These are phyloP conservation scores for Noturus placidus DNA, from an alignment of 2,113 vertebrate species.

Conservation along the genomic window DNA sequence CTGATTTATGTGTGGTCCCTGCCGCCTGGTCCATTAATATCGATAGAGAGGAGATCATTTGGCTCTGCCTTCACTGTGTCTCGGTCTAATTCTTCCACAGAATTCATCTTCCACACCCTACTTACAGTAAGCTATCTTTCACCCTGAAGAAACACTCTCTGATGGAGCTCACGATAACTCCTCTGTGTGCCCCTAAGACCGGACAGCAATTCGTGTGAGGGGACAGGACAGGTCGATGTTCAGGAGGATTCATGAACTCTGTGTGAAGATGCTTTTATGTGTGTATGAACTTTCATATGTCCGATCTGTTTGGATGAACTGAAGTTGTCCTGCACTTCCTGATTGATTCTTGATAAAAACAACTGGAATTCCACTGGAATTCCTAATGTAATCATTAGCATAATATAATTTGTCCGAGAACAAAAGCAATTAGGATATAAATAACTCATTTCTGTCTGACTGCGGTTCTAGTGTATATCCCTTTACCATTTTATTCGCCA, in stretches of 20 bases:
- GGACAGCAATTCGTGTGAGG: background rate
- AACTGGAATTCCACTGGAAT: background rate
- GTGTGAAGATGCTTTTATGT: conserved; percentile 48
- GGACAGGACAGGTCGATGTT: background rate
- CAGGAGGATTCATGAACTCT: conserved; percentile 44
- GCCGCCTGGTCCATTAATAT: conserved; percentile 46
- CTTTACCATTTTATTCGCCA: conserved; percentile 1
- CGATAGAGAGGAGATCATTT: conserved; percentile 40
- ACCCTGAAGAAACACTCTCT: conserved; percentile 36
- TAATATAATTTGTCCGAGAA: background rate
- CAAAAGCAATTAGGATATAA: background rate
- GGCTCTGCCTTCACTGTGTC: conserved; percentile 24
- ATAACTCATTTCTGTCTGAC: conserved; percentile 21
- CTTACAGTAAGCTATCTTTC: conserved; percentile 46
- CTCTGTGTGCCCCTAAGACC: conserved; percentile 12
- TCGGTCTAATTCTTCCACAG: conserved; percentile 33
- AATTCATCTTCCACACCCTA: conserved; percentile 54
- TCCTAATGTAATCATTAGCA: background rate
- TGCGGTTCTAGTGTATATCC: background rate
- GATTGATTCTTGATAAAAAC: background rate
- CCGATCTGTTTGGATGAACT: background rate
- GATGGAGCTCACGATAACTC: conserved; percentile 37
- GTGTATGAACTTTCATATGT: background rate
- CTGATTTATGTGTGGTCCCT: conserved; percentile 40
- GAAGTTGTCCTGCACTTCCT: background rate